Conservation (phyloP, 1,140 invertebrate genomes). For the Streblospio benedicti region DNA sequence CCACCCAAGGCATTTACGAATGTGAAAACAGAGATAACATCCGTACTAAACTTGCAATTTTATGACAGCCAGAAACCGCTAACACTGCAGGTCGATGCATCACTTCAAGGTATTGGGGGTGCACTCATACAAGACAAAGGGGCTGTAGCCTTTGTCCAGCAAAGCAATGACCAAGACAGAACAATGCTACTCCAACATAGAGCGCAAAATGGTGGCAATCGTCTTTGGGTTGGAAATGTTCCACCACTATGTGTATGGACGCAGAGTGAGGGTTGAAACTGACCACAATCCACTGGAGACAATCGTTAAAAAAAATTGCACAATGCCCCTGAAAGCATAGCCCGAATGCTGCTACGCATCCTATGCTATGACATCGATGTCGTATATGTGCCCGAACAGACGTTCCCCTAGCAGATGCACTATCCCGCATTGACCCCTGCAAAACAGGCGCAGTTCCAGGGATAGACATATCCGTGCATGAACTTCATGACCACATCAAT, state of each 20-base stretch:
- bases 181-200: constrained; percentile 12
- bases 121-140: constrained; percentile 45
- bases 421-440: too few species aligned
- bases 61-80: constrained; percentile 24
- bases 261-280: constrained; percentile 6
- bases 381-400: too few species aligned
- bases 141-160: constrained; percentile 8
- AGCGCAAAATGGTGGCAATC: constrained; percentile 10
- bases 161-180: constrained; percentile 3
- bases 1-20: constrained; percentile 22
- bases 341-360: too few species aligned
- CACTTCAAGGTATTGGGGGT: constrained; percentile 40
- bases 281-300: constrained; percentile 28
- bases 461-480: too few species aligned
- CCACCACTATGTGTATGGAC: constrained; percentile 11
- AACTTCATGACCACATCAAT: too few species aligned
- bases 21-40: constrained; percentile 20
- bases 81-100: constrained; percentile 28
- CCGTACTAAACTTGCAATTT: constrained; percentile 22
- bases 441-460: too few species aligned
- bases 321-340: too few species aligned
- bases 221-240: constrained; percentile 6
- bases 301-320: constrained; percentile 44
- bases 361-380: too few species aligned
- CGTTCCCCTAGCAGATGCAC: too few species aligned